Percentiles rank a stretch among this genome's conserved stretches.
Evolutionary conservation across 1,140 invertebrate species (phyloP).

Genomic region (Ectropis grisescens): DNA sequence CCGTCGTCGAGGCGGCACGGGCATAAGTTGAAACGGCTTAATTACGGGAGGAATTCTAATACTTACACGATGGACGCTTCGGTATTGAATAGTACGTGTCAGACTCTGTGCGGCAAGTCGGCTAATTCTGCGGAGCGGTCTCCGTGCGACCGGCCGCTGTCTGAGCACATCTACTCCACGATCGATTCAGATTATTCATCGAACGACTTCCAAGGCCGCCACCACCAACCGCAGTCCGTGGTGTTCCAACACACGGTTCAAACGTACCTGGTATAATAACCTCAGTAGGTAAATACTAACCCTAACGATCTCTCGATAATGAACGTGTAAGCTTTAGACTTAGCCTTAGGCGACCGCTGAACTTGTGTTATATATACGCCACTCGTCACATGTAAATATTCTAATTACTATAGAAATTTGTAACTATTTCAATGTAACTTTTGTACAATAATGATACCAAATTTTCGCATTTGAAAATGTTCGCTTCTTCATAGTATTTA

Average conservation of each 20-base stretch:
- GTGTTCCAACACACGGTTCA: slow-evolving; percentile 62
- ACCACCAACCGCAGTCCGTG: slow-evolving; percentile 51
- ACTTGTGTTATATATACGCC: slow-evolving; percentile 40
- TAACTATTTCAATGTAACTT: slow-evolving; percentile 39
- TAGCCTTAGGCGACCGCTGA: slow-evolving; percentile 34
- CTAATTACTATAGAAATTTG: slow-evolving; percentile 25
- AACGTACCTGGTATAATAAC: slow-evolving; percentile 58
- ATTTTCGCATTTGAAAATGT: slow-evolving; percentile 60
- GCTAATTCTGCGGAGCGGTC: slow-evolving; percentile 60
- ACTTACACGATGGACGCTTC: slow-evolving; percentile 73
- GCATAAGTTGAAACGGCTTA: slow-evolving; percentile 73
- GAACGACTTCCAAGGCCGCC: slow-evolving; percentile 51
- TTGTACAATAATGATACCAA: slow-evolving; percentile 69
- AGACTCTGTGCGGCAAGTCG: slow-evolving; percentile 61
- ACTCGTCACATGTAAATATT: slow-evolving; percentile 55
- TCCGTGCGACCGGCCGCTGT: slow-evolving; percentile 76
- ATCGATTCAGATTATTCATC: slow-evolving; percentile 84
- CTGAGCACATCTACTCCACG: slow-evolving; percentile 88
- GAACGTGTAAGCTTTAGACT: slow-evolving; percentile 34
- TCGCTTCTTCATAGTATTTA: slow-evolving; percentile 57
- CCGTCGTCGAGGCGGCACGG: slow-evolving; percentile 76
- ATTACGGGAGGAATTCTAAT: slow-evolving; percentile 72
- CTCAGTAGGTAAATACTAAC: slow-evolving; percentile 18
- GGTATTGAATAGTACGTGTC: slow-evolving; percentile 70
- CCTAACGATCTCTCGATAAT: slow-evolving; percentile 39